These are phyloP conservation scores for Netelia fuscicornis DNA, from an alignment of 2,888 invertebrate species.

Conservation along the genomic window DNA sequence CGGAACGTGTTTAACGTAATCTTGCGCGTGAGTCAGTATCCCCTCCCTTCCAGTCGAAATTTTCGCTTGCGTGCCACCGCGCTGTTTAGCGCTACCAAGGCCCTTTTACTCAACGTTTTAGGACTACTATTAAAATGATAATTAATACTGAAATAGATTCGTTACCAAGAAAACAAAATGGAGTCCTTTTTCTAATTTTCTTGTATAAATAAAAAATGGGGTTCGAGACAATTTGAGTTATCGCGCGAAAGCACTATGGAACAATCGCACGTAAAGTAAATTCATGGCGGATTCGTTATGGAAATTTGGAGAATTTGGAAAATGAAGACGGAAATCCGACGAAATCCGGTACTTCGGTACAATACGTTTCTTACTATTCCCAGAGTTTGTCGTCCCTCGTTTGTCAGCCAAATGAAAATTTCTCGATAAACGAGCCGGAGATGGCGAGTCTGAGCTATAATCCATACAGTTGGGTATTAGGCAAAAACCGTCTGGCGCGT, in stretches of 20 bases:
- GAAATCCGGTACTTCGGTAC: constrained; percentile 39
- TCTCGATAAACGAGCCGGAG: constrained; percentile 47
- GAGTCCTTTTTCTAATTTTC: too few species aligned
- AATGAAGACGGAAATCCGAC: background rate
- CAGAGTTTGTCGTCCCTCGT: constrained; percentile 72
- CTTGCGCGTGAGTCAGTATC: background rate
- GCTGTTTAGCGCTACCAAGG: background rate
- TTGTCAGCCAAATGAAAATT: constrained; percentile 69
- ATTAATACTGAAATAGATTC: too few species aligned
- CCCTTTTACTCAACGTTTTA: background rate
- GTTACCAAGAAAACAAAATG: too few species aligned
- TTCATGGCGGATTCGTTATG: background rate
- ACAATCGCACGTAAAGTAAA: too few species aligned
- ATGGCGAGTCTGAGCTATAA: constrained; percentile 79
- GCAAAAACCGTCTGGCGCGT: constrained; percentile 79
- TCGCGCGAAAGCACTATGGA: too few species aligned
- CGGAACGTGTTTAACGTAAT: background rate
- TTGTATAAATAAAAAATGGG: too few species aligned
- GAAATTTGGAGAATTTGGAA: background rate
- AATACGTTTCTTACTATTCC: constrained; percentile 67
- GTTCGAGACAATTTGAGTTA: too few species aligned
- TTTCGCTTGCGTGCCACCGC: constrained; percentile 17
- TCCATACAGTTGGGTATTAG: constrained; percentile 77
- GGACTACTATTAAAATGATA: too few species aligned
- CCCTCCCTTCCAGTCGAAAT: constrained; percentile 12